phyloP scores from a whole-genome alignment of 2,797 vertebrate genomes.

The Urosaurus nigricauda region DNA sequence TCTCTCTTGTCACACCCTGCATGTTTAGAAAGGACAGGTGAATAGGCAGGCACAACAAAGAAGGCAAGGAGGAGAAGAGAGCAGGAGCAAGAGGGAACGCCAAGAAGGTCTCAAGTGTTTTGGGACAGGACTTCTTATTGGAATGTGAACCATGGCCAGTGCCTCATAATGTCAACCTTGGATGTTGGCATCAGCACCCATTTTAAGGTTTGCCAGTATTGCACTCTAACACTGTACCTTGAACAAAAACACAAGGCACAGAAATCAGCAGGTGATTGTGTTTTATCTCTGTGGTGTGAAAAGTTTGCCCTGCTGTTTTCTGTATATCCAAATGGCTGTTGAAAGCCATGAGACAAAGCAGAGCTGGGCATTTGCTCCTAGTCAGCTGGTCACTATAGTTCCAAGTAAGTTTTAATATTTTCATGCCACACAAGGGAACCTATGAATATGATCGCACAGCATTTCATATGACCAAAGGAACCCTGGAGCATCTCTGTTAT shows the following conservation, averaged over 20 bases:
- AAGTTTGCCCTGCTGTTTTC: not conserved
- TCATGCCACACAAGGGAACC: not conserved
- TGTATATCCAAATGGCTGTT: not conserved
- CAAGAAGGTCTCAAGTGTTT: not conserved
- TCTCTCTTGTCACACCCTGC: not conserved
- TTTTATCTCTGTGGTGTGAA: not conserved
- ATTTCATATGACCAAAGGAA: not conserved
- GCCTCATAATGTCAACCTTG: not conserved
- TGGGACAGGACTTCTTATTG: not conserved
- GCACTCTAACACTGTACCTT: not conserved
- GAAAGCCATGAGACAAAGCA: not conserved
- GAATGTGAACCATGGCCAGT: not conserved
- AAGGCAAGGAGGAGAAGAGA: not conserved
- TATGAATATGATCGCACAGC: not conserved
- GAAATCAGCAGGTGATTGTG: not conserved
- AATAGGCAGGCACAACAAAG: not conserved
- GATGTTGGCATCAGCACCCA: not conserved
- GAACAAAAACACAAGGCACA: not conserved
- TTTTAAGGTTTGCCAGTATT: not conserved
- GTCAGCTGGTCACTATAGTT: not conserved
- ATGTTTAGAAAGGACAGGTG: not conserved
- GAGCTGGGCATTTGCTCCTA: not conserved
- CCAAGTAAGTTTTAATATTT: slow-evolving; percentile 12
- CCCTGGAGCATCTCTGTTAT: not conserved
- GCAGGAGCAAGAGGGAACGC: not conserved